These are phyloP conservation scores for Catagonus wagneri DNA, from an alignment of 2,113 vertebrate species.

Conservation along the genomic window DNA sequence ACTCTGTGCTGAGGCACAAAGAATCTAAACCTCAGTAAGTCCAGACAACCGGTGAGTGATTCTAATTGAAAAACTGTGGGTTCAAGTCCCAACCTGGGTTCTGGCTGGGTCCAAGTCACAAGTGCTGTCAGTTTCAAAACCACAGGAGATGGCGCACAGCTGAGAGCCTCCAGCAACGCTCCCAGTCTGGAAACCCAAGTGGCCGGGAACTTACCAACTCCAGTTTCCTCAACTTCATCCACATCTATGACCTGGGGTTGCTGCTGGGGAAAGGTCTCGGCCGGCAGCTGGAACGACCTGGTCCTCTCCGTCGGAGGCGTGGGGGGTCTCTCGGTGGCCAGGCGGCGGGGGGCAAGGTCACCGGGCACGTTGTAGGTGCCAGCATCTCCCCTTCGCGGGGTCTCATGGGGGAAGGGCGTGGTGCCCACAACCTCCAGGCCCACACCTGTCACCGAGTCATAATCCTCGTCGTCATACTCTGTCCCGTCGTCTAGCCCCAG, in stretches of 20 bases:
- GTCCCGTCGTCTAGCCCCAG: conserved; percentile 53
- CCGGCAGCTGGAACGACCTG: conserved; percentile 86
- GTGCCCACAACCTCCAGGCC: conserved; percentile 20
- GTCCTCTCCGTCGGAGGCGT: conserved; percentile 77
- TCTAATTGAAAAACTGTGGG: no score
- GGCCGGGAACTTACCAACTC: conserved; percentile 83
- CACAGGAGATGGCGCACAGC: no score
- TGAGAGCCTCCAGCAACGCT: background rate
- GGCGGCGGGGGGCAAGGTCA: conserved; percentile 61
- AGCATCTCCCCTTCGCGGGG: conserved; percentile 72
- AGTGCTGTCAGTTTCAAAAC: no score
- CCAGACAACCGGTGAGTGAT: no score
- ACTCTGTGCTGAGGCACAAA: no score
- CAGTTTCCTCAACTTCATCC: conserved; percentile 91
- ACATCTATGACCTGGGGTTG: conserved; percentile 92
- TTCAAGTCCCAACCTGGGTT: no score
- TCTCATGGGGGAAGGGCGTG: conserved; percentile 38
- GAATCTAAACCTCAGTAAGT: no score
- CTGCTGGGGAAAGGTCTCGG: conserved; percentile 84
- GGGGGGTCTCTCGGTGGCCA: conserved; percentile 67
- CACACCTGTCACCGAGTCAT: conserved; percentile 47
- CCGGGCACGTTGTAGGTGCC: background rate
- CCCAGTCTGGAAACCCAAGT: background rate
- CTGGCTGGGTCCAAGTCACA: no score
- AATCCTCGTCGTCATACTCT: conserved; percentile 64